phyloP scores from a whole-genome alignment of 2,888 invertebrate species.

The Camptogramma bilineatum region DNA sequence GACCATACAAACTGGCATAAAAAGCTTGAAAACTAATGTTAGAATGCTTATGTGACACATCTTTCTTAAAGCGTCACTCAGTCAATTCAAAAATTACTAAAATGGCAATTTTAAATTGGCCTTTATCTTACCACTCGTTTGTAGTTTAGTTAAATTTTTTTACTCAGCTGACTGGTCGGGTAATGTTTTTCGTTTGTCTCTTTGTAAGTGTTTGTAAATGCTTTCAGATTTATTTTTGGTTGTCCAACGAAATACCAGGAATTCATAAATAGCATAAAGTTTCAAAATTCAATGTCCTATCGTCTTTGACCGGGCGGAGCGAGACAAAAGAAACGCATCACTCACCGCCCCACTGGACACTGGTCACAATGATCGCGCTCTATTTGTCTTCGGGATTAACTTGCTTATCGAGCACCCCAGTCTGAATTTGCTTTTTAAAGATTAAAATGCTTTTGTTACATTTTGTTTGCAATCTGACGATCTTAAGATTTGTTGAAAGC shows the following conservation, averaged over 20 bases:
- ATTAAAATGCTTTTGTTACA: slow-evolving; percentile 51
- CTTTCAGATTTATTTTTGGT: background rate
- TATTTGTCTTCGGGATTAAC: slow-evolving; percentile 83
- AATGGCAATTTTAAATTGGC: too few relatives aligned
- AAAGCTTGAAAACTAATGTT: too few relatives aligned
- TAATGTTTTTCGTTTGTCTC: background rate
- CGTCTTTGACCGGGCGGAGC: slow-evolving; percentile 61
- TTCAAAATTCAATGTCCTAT: slow-evolving; percentile 71
- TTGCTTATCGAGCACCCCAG: slow-evolving; percentile 69
- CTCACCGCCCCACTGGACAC: slow-evolving; percentile 71
- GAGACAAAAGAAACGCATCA: slow-evolving; percentile 84
- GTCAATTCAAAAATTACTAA: too few relatives aligned
- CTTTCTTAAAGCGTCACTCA: too few relatives aligned
- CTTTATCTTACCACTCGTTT: too few relatives aligned
- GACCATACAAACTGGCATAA: background rate
- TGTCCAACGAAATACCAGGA: slow-evolving; percentile 1
- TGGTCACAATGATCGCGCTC: slow-evolving; percentile 71
- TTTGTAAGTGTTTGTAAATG: background rate
- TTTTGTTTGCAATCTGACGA: slow-evolving; percentile 2
- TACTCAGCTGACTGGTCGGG: background rate
- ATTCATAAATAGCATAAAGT: slow-evolving; percentile 31
- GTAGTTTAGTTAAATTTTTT: too few relatives aligned
- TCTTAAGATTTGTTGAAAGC: background rate
- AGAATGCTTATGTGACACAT: too few relatives aligned
- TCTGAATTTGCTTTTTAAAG: slow-evolving; percentile 51